A percentile compares a stretch with the other conserved stretches of the same genome.
Conservation (phyloP, 2,797 vertebrate genomes). For the Poecile montanus region DNA sequence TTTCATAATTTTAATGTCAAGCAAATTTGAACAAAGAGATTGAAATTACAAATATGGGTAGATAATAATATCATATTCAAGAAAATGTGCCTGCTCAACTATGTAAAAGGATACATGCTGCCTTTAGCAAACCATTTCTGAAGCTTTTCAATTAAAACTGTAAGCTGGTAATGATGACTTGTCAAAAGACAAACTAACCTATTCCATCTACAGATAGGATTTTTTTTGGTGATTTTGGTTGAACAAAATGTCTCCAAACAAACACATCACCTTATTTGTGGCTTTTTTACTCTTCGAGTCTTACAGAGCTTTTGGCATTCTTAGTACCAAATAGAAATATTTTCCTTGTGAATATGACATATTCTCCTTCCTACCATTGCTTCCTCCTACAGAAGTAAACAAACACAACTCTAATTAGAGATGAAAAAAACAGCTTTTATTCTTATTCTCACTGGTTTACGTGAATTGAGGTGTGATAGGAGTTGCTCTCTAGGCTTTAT, state of each 20-base stretch:
- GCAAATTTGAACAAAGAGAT: background rate
- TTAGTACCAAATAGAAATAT: background rate
- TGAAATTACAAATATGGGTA: background rate
- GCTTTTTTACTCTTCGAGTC: background rate
- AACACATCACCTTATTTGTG: background rate
- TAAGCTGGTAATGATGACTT: background rate
- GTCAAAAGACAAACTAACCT: background rate
- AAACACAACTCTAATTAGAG: background rate
- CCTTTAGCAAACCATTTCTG: background rate
- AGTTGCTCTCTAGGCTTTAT: background rate
- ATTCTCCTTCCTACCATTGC: background rate
- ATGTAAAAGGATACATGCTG: background rate
- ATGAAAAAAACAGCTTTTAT: background rate
- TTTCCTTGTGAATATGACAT: background rate
- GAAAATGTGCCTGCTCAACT: background rate
- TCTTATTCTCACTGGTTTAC: background rate
- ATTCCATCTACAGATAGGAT: background rate
- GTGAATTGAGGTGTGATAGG: background rate
- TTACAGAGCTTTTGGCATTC: background rate
- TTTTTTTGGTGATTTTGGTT: background rate
- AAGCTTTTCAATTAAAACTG: background rate
- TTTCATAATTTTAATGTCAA: conserved; percentile 13
- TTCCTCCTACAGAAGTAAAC: background rate
- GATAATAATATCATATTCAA: background rate
- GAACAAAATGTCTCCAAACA: background rate